phyloP scores from a whole-genome alignment of 2,113 vertebrate species.

The Columba janthina region DNA sequence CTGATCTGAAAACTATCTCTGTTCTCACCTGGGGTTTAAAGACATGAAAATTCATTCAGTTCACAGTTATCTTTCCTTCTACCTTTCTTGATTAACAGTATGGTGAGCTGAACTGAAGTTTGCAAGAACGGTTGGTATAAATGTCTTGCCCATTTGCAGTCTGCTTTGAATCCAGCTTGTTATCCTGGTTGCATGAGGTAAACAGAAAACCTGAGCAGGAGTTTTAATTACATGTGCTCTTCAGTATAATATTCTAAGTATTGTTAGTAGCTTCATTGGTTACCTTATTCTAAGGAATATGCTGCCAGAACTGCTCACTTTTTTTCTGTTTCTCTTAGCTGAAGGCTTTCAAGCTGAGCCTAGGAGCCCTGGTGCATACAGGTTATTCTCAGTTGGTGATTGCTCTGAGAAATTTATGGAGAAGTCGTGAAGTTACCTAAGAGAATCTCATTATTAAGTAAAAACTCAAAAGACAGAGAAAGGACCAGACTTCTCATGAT shows the following conservation, averaged over 20 bases:
- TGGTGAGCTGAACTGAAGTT: background rate
- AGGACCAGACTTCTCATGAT: background rate
- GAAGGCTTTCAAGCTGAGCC: background rate
- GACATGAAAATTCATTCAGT: constrained; percentile 4
- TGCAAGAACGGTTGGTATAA: background rate
- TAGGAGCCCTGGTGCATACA: fast-evolving
- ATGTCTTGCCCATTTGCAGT: background rate
- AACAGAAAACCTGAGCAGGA: background rate
- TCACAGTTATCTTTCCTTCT: constrained; percentile 3
- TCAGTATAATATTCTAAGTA: background rate
- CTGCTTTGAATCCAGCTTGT: background rate
- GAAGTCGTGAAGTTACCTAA: background rate
- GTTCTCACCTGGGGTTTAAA: constrained; percentile 13
- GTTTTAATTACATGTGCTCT: background rate
- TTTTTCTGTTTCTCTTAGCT: background rate
- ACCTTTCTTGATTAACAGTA: background rate
- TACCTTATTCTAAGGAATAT: background rate
- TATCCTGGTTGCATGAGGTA: background rate
- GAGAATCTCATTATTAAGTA: background rate
- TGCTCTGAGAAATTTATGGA: background rate
- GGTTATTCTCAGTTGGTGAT: background rate
- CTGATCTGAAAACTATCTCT: background rate
- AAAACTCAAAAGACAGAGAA: background rate
- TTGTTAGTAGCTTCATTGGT: background rate
- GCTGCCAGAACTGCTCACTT: background rate